Evolutionary conservation across 35 echinoderm and acorn worm genomes (phyloP).

Genomic region (Chiridota heheva): DNA sequence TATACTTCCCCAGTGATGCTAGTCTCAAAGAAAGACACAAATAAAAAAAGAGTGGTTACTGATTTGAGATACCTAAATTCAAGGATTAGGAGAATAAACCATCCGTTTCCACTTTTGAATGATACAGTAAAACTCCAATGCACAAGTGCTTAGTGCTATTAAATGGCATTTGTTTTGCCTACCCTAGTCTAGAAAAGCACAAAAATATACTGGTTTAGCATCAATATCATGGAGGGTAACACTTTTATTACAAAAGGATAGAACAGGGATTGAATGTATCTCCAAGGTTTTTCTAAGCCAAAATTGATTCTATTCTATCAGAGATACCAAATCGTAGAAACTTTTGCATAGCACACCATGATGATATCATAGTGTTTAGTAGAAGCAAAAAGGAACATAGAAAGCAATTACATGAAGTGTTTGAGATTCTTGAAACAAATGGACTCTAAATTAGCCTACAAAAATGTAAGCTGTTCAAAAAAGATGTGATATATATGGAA

Average conservation of each 20-base stretch:
- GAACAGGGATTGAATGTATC: slow-evolving; percentile 39
- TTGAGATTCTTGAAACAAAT: slow-evolving; percentile 27
- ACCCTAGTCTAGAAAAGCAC: slow-evolving; percentile 31
- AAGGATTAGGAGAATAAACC: slow-evolving; percentile 17
- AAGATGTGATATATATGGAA: slow-evolving; percentile 42
- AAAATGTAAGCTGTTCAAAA: slow-evolving; percentile 39
- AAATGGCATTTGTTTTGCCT: slow-evolving; percentile 53
- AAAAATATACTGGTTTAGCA: slow-evolving; percentile 55
- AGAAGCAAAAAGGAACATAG: too few species aligned
- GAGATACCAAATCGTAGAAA: slow-evolving; percentile 23
- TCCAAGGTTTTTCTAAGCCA: slow-evolving; percentile 31
- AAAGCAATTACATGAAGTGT: slow-evolving; percentile 18
- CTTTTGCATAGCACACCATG: slow-evolving; percentile 50
- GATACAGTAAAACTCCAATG: slow-evolving; percentile 20
- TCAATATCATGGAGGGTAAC: slow-evolving; percentile 65
- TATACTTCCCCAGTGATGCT: slow-evolving; percentile 37
- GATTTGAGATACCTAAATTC: slow-evolving; percentile 39
- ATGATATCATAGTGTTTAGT: slow-evolving; percentile 57
- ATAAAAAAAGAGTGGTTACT: slow-evolving; percentile 33
- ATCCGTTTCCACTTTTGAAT: slow-evolving; percentile 23
- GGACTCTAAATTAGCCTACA: slow-evolving; percentile 36
- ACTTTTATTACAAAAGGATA: slow-evolving; percentile 30
- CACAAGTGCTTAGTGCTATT: too few species aligned
- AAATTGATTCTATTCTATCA: slow-evolving; percentile 15
- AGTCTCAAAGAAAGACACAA: slow-evolving; percentile 15